Evolutionary conservation across 2,797 vertebrate genomes (phyloP), one percentile per base, ranked within the genome.

Genomic region (Brachymystax lenok): DNA sequence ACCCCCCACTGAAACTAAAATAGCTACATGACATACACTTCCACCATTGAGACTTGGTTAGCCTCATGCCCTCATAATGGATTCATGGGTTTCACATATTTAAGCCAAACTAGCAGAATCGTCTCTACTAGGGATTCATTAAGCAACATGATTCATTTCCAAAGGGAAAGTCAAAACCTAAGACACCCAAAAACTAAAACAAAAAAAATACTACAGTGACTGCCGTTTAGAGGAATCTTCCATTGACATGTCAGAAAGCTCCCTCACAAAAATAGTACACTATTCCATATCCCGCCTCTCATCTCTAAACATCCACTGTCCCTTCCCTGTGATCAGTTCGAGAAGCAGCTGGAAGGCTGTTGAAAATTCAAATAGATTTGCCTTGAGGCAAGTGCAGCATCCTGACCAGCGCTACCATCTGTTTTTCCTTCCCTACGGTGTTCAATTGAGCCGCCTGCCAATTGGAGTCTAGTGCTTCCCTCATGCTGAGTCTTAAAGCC

Each of bases 311-410:
- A 40, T 40, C 35, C 7, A 40, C 7, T 40, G 35, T 40, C 35
- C 2, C 28, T 71, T 4, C 73, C 50, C 68, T 71, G 73, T 75
- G 33, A 69, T 63, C 68, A 75, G 35, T 46, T 54, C 17, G 19
- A 66, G 21, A 69, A 67, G 52, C 61, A 75, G 35, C 59, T 66
- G 61, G 50, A 30, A 54, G 33, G 51, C 19, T 14, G 59, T 19
- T 50, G 17, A 71, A 50, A 75, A 35, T 33, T 77, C 68, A 40
- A 76, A 69, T 52, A 76, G 12, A 71, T 54, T 14, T 51, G 69
- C 35, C 35, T 71, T 52, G 24, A 17, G 46, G 59, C 56, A 21
- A 51, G 56, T 75, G 74, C 56, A 30, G 69, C 33, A 24, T 76
- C 66, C 33, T 59, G n/a, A 24, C 33, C 51, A 59, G n/a, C 28